Percentiles rank a stretch among this genome's conserved stretches.
Evolutionary conservation across 2,888 invertebrate genomes (phyloP).

Genomic region (Crepidodera aurea): DNA sequence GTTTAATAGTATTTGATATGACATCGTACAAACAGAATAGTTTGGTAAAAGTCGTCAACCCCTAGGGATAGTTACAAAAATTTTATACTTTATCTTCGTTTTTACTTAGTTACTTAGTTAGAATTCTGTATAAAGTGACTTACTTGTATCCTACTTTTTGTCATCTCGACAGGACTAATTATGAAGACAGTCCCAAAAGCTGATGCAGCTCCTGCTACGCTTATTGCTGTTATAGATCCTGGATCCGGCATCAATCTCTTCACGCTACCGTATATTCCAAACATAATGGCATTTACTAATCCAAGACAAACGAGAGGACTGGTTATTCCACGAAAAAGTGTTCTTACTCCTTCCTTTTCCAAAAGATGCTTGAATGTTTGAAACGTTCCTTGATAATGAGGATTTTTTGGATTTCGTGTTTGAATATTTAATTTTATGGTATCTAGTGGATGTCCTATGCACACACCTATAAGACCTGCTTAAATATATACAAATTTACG

Average conservation of each 20-base stretch:
- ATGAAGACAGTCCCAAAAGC: neutral
- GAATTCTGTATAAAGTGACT: too few species aligned
- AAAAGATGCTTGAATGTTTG: neutral
- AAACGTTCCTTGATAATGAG: neutral
- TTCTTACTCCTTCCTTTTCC: neutral
- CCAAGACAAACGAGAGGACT: conserved; percentile 3
- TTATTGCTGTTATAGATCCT: neutral
- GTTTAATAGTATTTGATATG: too few species aligned
- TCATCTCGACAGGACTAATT: neutral
- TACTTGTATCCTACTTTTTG: conserved; percentile 10
- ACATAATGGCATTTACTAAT: neutral
- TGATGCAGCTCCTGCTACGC: neutral
- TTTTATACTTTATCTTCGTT: too few species aligned
- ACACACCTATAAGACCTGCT: neutral
- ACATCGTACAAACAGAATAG: too few species aligned
- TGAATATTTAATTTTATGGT: neutral
- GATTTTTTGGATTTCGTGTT: neutral
- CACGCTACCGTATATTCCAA: conserved; percentile 3
- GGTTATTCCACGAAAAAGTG: neutral
- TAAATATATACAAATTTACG: too few species aligned
- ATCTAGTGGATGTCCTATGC: conserved; percentile 7
- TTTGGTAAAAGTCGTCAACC: too few species aligned
- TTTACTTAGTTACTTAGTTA: too few species aligned
- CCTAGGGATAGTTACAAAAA: too few species aligned
- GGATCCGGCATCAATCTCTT: neutral